Evolutionary conservation across 2,888 invertebrate species (phyloP), one percentile per base, ranked within the genome.

Genomic region (Abscondita cerata): DNA sequence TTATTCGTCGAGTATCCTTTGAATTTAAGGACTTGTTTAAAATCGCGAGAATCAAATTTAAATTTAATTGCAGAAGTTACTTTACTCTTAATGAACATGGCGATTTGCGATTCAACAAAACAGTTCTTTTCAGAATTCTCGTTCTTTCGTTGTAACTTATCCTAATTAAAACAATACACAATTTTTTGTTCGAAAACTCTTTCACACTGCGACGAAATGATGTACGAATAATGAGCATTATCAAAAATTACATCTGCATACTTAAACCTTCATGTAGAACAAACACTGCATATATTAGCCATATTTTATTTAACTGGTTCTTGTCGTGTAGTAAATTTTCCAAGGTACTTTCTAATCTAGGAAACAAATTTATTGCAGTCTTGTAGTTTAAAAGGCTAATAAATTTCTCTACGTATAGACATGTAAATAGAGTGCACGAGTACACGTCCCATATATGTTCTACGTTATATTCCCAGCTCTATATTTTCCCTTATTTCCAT

Each of bases 311-410:
- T 62, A 62, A 52, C 47, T 53, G 40, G 68, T 64, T 67, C 69
- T 68, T 63, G 68, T 71, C 65, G 65, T 66, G 72, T 69, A 67
- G 72, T 76, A 74, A 76, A 76, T 76, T 74, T 73, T 68, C 73
- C 70, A 72, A 72, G 74, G 72, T 73, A 74, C 75, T 73, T 72
- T 76, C 74, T 75, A 76, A 76, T 76, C 76, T 74, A 68, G 66
- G 62, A 67, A 73, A 75, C 73, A 73, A 75, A 76, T 76, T 76
- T 76, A 76, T 75, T 68, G 74, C 73, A 59, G 58, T 59, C 55
- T 63, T 63, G 59, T 59, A 63, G 63, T 59, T 63, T 63, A 59
- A 63, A 59, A 59, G 63, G 67, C 66, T 62, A 64, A 73, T 73
- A 73, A 72, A 73, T 73, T 65, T 65, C 59, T 52, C 57, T 44